Evolutionary conservation across 2,113 vertebrate species (phyloP).

Genomic region (Hippolais icterina): DNA sequence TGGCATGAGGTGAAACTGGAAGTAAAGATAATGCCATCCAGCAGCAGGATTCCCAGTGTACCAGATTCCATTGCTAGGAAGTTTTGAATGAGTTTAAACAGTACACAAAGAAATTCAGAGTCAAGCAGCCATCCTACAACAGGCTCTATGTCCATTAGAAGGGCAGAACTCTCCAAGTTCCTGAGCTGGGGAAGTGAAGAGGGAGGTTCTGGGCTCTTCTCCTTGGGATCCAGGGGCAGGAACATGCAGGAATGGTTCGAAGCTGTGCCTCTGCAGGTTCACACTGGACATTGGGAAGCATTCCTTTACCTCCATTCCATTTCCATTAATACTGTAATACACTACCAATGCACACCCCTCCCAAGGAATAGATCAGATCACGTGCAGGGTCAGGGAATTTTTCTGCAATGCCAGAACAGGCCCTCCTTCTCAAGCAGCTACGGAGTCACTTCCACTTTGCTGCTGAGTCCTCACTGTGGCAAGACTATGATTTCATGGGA

Average conservation of each 20-base stretch:
- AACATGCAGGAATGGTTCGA: accelerated
- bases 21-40: not conserved
- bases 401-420: not conserved
- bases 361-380: not conserved
- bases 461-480: not conserved
- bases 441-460: accelerated
- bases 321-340: not conserved
- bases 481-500: not conserved
- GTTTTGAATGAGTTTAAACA: not conserved
- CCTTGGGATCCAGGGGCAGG: not conserved
- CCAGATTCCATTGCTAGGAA: not conserved
- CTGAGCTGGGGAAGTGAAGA: not conserved
- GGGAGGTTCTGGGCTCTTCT: not conserved
- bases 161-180: not conserved
- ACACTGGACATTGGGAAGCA: not conserved
- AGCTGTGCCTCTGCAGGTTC: not conserved
- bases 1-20: not conserved
- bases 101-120: not conserved
- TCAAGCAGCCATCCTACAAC: not conserved
- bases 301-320: not conserved
- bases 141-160: not conserved
- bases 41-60: not conserved
- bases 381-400: not conserved
- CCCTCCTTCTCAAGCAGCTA: not conserved
- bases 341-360: not conserved